Conservation (phyloP, 2,797 vertebrate species). For the Premnoplex brunnescens region DNA sequence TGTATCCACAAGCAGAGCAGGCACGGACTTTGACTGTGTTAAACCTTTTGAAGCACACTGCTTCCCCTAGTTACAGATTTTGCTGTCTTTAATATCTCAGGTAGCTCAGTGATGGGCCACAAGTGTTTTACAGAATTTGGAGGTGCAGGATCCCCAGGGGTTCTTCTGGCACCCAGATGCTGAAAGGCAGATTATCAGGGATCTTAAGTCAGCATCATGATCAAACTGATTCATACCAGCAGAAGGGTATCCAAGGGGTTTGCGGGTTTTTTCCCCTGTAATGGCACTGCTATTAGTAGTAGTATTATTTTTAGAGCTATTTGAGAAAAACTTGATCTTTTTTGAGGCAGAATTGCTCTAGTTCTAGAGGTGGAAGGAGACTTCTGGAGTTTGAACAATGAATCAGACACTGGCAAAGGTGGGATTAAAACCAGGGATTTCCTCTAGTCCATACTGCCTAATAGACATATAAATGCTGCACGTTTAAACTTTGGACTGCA, state of each 20-base stretch:
- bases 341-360: not conserved
- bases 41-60: not conserved
- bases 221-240: not conserved
- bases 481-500: not conserved
- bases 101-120: not conserved
- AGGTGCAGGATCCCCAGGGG: not conserved
- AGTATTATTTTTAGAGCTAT: not conserved
- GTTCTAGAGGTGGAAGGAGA: not conserved
- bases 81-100: not conserved
- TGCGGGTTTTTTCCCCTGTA: fast-evolving
- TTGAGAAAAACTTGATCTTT: not conserved
- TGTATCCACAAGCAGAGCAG: fast-evolving
- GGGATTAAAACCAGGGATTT: not conserved
- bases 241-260: not conserved
- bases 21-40: fast-evolving
- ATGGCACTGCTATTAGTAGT: not conserved
- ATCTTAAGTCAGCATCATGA: not conserved
- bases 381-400: not conserved
- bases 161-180: not conserved
- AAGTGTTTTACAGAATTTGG: fast-evolving
- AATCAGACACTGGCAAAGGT: not conserved
- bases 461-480: not conserved
- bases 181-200: not conserved
- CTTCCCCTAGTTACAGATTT: not conserved
- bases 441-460: not conserved